phyloP scores from a whole-genome alignment of 2,888 invertebrate genomes.

The Meliscaeva auricollis region DNA sequence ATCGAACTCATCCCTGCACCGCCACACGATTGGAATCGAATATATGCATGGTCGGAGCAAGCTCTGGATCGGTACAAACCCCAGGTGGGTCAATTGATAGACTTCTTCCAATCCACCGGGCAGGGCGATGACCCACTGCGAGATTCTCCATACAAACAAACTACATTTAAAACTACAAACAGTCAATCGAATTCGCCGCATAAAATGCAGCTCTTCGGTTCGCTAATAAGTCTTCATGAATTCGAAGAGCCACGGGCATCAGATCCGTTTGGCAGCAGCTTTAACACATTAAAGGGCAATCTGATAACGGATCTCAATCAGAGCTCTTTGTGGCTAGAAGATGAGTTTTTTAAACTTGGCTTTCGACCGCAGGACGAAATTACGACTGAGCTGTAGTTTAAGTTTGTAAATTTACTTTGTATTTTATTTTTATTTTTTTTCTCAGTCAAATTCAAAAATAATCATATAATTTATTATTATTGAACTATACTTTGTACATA shows the following conservation, averaged over 20 bases:
- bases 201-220: conserved; percentile 83
- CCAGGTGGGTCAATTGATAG: conserved; percentile 91
- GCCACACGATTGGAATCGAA: conserved; percentile 92
- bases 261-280: conserved; percentile 86
- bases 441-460: neutral
- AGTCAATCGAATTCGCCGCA: conserved; percentile 79
- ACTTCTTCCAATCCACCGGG: conserved; percentile 87
- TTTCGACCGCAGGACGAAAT: conserved; percentile 95
- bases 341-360: conserved; percentile 93
- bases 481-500: conserved; percentile 47
- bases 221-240: conserved; percentile 83
- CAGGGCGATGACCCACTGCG: conserved; percentile 47
- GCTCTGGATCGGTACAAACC: conserved; percentile 89
- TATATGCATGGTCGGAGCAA: conserved; percentile 93
- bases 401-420: conserved; percentile 9
- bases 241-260: conserved; percentile 84
- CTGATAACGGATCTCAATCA: conserved; percentile 84
- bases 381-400: conserved; percentile 90
- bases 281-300: conserved; percentile 85
- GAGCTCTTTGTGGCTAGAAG: conserved; percentile 89
- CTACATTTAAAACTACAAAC: conserved; percentile 74
- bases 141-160: conserved; percentile 67
- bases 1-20: conserved; percentile 89
- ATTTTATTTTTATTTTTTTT: conserved; percentile 35
- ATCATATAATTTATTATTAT: conserved; percentile 49